These are phyloP conservation scores for Crotalus helleri DNA, from an alignment of 2,113 vertebrate species.

Conservation along the genomic window DNA sequence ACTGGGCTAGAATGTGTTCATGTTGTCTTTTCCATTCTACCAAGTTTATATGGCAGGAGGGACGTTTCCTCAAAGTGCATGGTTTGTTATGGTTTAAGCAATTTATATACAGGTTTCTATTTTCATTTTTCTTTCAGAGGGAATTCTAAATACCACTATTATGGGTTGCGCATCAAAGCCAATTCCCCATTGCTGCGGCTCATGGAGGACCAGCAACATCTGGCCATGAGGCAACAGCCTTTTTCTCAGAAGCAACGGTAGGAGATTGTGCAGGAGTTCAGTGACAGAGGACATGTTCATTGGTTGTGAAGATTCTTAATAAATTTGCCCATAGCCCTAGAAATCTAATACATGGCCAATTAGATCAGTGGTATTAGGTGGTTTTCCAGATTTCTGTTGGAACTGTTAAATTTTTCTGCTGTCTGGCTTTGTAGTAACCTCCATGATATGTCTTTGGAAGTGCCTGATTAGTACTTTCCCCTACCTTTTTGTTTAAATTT, in stretches of 20 bases:
- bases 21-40: not conserved
- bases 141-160: slow-evolving; percentile 95
- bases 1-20: not conserved
- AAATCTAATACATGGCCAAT: too few relatives aligned
- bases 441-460: not conserved
- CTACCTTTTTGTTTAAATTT: too few relatives aligned
- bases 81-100: not conserved
- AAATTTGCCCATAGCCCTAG: not conserved
- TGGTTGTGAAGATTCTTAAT: not conserved
- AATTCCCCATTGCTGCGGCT: slow-evolving; percentile 83
- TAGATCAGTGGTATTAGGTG: not conserved
- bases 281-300: not conserved
- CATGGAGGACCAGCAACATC: slow-evolving; percentile 90
- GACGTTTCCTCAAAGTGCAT: not conserved
- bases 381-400: not conserved
- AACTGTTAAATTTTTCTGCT: not conserved
- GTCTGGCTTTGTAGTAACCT: not conserved
- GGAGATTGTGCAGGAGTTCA: not conserved
- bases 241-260: slow-evolving; percentile 90
- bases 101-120: not conserved
- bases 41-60: not conserved
- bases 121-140: slow-evolving; percentile 67
- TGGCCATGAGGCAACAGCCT: slow-evolving; percentile 91
- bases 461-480: too few relatives aligned
- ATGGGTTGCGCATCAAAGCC: slow-evolving; percentile 88